These are phyloP conservation scores for Tragulus kanchil DNA, from an alignment of 2,113 vertebrate genomes.

Conservation along the genomic window DNA sequence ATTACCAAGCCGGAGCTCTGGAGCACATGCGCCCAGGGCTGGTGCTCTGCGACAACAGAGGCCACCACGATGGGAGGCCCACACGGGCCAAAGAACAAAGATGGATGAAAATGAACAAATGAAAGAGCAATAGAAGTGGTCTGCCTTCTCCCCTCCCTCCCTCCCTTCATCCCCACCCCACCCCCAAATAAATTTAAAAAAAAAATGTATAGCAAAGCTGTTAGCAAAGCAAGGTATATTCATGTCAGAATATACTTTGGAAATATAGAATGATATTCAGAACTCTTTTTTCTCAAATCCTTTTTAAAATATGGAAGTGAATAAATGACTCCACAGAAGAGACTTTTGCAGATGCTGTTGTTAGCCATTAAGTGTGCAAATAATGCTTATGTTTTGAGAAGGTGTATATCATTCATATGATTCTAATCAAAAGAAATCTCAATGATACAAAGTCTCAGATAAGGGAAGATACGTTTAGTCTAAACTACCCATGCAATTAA, in stretches of 20 bases:
- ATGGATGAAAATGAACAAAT: too few species aligned
- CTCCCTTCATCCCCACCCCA: too few species aligned
- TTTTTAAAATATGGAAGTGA: background rate
- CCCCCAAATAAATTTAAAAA: too few species aligned
- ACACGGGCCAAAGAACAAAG: too few species aligned
- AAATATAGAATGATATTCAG: background rate
- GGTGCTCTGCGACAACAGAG: too few species aligned
- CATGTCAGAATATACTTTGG: background rate
- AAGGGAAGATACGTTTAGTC: background rate
- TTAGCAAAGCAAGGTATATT: background rate
- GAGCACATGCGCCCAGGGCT: too few species aligned
- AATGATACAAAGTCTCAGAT: background rate
- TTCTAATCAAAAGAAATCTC: background rate
- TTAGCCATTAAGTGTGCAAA: background rate
- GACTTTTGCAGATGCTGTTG: background rate
- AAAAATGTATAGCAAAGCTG: background rate
- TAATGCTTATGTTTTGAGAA: background rate
- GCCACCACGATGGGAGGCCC: too few species aligned
- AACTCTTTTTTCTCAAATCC: background rate
- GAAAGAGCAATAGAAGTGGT: too few species aligned
- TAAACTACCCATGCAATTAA: constrained; percentile 19
- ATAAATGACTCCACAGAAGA: background rate
- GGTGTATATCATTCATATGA: background rate
- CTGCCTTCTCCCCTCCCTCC: too few species aligned
- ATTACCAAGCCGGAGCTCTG: too few species aligned